A percentile compares a stretch with the other conserved stretches of the same genome.
Conservation (phyloP, 2,797 vertebrate species). For the Gymnothorax reevesii region DNA sequence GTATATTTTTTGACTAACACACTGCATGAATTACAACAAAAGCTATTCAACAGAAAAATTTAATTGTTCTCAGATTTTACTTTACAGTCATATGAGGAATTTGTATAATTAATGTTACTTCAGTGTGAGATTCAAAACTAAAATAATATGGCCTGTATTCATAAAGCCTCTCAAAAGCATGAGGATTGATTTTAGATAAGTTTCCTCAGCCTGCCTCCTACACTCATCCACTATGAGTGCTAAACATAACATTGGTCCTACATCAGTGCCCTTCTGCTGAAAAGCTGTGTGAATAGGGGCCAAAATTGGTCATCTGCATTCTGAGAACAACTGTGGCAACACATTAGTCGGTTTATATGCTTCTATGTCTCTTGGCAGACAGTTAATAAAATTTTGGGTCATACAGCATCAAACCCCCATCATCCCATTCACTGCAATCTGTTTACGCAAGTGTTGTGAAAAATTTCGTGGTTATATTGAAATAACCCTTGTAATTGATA, state of each 20-base stretch:
- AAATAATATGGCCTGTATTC: neutral
- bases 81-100: neutral
- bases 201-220: no score
- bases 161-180: no score
- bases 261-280: no score
- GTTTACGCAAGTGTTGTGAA: no score
- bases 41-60: neutral
- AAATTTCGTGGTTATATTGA: neutral
- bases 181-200: no score
- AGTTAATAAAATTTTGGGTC: neutral
- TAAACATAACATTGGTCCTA: no score
- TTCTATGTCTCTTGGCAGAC: neutral
- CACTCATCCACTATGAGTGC: no score
- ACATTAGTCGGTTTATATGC: neutral
- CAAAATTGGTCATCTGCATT: neutral
- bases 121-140: neutral
- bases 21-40: neutral
- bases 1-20: neutral
- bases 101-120: neutral
- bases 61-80: constrained; percentile 9
- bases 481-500: neutral
- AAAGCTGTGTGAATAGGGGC: no score
- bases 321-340: neutral
- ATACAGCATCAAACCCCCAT: neutral
- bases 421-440: neutral